Conservation (phyloP, 2,797 vertebrate species). For the Fringilla coelebs region DNA sequence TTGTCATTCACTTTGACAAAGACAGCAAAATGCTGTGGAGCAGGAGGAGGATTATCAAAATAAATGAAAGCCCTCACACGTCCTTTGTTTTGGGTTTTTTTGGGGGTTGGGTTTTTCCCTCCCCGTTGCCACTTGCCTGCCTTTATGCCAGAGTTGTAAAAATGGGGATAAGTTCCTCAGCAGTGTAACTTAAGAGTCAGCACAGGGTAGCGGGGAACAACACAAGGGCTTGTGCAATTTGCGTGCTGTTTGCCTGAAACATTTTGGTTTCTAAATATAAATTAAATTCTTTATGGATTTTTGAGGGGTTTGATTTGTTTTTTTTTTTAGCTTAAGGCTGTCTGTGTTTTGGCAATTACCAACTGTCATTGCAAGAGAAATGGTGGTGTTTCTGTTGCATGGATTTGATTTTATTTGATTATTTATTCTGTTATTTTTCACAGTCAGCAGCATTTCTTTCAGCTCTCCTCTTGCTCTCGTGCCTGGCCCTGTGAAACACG, state of each 20-base stretch:
- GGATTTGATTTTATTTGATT: neutral
- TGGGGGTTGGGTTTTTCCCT: neutral
- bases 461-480: neutral
- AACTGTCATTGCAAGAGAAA: neutral
- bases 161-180: slow-evolving; percentile 10
- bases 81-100: slow-evolving; percentile 75
- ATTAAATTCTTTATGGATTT: neutral
- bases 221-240: neutral
- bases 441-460: neutral
- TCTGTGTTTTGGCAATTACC: neutral
- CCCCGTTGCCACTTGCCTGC: neutral
- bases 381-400: neutral
- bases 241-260: neutral
- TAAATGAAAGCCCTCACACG: slow-evolving; percentile 78
- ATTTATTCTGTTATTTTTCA: neutral
- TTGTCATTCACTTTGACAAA: slow-evolving; percentile 93
- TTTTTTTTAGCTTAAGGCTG: neutral
- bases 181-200: neutral
- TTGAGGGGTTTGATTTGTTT: neutral
- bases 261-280: neutral
- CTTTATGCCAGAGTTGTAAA: slow-evolving; percentile 58
- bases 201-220: accelerated
- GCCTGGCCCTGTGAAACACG: neutral
- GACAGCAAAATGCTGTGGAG: slow-evolving; percentile 79
- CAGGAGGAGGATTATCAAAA: slow-evolving; percentile 82